phyloP scores from a whole-genome alignment of 2,113 vertebrate species.

The Siphamia tubifer region DNA sequence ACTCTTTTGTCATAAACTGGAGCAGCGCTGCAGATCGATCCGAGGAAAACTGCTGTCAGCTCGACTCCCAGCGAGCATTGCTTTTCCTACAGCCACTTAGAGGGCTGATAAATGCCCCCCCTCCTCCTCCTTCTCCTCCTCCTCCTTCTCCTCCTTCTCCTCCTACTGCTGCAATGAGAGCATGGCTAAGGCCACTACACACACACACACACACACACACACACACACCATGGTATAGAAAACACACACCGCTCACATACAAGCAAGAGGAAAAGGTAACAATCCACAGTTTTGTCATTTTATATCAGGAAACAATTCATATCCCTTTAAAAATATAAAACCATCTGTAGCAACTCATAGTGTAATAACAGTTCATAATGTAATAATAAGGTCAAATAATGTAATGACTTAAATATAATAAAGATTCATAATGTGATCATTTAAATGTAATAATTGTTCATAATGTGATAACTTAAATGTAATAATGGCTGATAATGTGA shows the following conservation, averaged over 20 bases:
- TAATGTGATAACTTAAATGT: too few species aligned
- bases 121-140: not conserved
- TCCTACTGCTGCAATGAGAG: slow-evolving; percentile 28
- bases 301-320: not conserved
- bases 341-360: too few species aligned
- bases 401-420: too few species aligned
- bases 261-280: not conserved
- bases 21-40: slow-evolving; percentile 84
- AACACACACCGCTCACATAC: not conserved
- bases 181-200: not conserved
- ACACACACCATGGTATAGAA: not conserved
- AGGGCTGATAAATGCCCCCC: slow-evolving; percentile 81
- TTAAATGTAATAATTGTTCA: too few species aligned
- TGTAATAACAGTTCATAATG: too few species aligned
- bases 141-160: slow-evolving; percentile 1
- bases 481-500: too few species aligned
- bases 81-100: slow-evolving; percentile 83
- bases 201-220: not conserved
- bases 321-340: not conserved
- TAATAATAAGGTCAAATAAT: too few species aligned
- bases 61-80: slow-evolving; percentile 82
- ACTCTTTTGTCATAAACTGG: slow-evolving; percentile 89
- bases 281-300: not conserved
- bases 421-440: too few species aligned
- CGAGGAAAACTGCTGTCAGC: slow-evolving; percentile 82